Conservation (phyloP, 1,140 invertebrate genomes). For the Ips typographus region DNA sequence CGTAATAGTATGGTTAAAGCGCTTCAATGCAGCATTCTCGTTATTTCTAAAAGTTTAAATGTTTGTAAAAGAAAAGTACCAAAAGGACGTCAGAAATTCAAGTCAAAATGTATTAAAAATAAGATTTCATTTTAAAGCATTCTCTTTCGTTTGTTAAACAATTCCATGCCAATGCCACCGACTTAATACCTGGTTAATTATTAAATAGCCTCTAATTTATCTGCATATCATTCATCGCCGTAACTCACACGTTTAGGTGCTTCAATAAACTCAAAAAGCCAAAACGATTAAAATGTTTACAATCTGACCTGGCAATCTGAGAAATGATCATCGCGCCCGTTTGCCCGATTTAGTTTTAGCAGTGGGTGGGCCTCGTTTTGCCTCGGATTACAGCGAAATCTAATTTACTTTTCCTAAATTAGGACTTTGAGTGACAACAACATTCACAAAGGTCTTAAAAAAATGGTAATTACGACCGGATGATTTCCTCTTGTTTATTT, state of each 20-base stretch:
- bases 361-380: constrained; percentile 4
- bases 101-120: no score
- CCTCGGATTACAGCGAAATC: background rate
- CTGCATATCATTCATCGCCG: no score
- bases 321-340: background rate
- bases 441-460: background rate
- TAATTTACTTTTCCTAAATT: constrained; percentile 17
- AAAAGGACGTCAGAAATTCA: no score
- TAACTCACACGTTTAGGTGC: no score
- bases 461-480: background rate
- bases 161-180: no score
- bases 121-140: no score
- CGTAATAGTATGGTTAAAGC: background rate
- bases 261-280: background rate
- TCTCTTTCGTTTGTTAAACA: no score
- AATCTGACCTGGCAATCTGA: background rate
- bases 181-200: no score
- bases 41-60: no score
- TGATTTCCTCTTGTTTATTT: background rate
- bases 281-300: constrained; percentile 1
- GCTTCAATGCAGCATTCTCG: no score
- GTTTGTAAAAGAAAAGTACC: no score
- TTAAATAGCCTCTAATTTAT: no score
- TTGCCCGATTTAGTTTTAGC: background rate
- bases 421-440: constrained; percentile 5